A percentile compares a stretch with the other conserved stretches of the same genome.
Conservation (phyloP, 2,113 vertebrate species). For the Poecilia latipinna region DNA sequence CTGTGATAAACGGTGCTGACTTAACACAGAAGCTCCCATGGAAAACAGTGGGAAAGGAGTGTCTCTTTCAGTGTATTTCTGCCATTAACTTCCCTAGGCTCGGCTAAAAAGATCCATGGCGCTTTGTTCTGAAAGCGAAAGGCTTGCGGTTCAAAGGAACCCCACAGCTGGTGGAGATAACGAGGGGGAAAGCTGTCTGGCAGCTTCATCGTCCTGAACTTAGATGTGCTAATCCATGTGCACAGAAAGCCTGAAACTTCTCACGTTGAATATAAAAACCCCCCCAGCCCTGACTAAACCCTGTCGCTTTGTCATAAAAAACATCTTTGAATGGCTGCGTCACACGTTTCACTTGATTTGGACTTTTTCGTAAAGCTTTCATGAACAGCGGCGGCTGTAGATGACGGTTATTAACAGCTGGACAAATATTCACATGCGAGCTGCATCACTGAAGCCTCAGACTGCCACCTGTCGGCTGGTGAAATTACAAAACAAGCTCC, state of each 20-base stretch:
- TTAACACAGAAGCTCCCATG: constrained; percentile 57
- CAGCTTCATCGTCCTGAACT: constrained; percentile 34
- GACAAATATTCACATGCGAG: neutral
- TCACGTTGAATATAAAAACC: constrained; percentile 36
- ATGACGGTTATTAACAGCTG: neutral
- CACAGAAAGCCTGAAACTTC: constrained; percentile 38
- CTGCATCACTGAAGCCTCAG: neutral
- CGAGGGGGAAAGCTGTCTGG: constrained; percentile 37
- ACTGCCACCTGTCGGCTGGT: neutral
- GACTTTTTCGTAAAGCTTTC: neutral
- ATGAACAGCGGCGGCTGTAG: neutral
- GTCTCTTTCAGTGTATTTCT: constrained; percentile 39
- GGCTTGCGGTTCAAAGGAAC: constrained; percentile 47
- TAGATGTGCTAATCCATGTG: constrained; percentile 45
- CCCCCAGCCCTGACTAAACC: constrained; percentile 16
- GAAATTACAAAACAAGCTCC: neutral
- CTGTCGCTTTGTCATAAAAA: constrained; percentile 26
- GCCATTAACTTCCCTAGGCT: constrained; percentile 38
- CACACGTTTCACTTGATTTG: constrained; percentile 9
- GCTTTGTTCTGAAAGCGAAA: constrained; percentile 48
- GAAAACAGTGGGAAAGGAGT: constrained; percentile 40
- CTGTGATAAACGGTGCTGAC: constrained; percentile 37
- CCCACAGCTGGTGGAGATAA: constrained; percentile 37
- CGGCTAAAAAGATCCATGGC: constrained; percentile 51
- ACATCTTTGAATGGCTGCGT: neutral